Conservation (phyloP, 1,140 invertebrate species). For the Neodiprion pinetum region DNA sequence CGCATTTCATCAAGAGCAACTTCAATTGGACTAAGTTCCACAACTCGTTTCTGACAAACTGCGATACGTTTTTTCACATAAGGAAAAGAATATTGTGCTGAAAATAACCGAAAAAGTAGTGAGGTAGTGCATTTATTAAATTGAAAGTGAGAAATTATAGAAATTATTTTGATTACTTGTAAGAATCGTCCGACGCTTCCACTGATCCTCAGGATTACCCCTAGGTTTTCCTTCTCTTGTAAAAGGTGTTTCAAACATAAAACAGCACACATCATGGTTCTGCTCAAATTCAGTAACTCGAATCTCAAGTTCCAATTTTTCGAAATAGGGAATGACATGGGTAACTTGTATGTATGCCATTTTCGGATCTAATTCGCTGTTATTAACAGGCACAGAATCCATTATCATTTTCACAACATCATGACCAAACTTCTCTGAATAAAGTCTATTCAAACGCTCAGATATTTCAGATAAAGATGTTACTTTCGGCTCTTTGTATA, state of each 20-base stretch:
- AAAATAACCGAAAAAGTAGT: constrained; percentile 37
- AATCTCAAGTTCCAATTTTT: constrained; percentile 70
- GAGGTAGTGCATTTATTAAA: neutral
- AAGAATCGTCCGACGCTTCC: constrained; percentile 85
- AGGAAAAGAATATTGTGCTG: constrained; percentile 86
- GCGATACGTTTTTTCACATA: constrained; percentile 90
- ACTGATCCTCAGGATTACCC: constrained; percentile 86
- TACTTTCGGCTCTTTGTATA: constrained; percentile 96
- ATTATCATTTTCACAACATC: constrained; percentile 90
- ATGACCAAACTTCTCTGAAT: constrained; percentile 85
- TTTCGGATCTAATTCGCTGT: constrained; percentile 79
- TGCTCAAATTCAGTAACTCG: constrained; percentile 83
- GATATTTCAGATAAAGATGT: constrained; percentile 94
- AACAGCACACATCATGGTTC: constrained; percentile 85
- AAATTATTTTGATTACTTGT: constrained; percentile 66
- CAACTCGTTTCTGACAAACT: constrained; percentile 74
- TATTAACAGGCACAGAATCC: constrained; percentile 86
- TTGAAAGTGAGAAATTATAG: neutral
- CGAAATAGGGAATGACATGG: constrained; percentile 81
- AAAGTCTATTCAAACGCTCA: constrained; percentile 79
- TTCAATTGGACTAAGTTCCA: constrained; percentile 89
- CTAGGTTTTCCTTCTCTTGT: constrained; percentile 81
- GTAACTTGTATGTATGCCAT: constrained; percentile 93
- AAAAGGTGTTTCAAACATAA: constrained; percentile 94
- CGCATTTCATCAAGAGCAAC: constrained; percentile 95